Evolutionary conservation across 2,113 vertebrate species (phyloP), one percentile per base, ranked within the genome.

Genomic region (Caranx melampygus): DNA sequence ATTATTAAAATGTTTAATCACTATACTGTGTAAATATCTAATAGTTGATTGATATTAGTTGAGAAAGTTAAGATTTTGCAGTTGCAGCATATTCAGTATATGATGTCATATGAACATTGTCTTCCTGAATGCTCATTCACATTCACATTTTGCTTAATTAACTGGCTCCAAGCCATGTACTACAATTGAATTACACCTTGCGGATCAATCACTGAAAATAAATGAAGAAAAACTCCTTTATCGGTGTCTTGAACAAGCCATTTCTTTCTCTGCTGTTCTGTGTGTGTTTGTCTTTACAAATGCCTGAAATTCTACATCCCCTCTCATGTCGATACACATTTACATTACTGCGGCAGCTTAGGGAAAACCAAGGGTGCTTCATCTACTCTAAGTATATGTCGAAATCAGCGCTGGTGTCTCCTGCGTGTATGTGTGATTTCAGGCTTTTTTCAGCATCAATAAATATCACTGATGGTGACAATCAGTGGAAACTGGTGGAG

Each of bases 401-500:
- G 77, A 88, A 93, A 91, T 90, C 86, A 90, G 61, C 10, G 3
- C 71, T 6, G 44, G 74, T n/a, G 66, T 87, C 75, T 83, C 40
- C 66, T 77, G 61, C 55, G 37, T 72, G 61, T 75, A 72, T 71
- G 57, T 76, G 47, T 85, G 66, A 87, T 89, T 88, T 84, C 59
- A 34, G 59, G 86, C 87, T 92, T 89, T 93, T 92, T 82, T 84
- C 89, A 91, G 89, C 89, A 72, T 81, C 88, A 72, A 85, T 91
- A 91, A 90, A 90, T 83, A 91, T 89, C 42, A 61, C 67, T 83
- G 83, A 92, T 70, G 71, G 84, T 82, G 80, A 90, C 89, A 92
- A 93, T 94, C 93, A 92, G 88, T 60, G 70, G 72, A 79, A 87
- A 74, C 74, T 64, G 72, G 59, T 84, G 72, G 75, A 62, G 59